Evolutionary conservation across 1,140 invertebrate species (phyloP), one percentile per base, ranked within the genome.

Genomic region (Uloborus diversus): DNA sequence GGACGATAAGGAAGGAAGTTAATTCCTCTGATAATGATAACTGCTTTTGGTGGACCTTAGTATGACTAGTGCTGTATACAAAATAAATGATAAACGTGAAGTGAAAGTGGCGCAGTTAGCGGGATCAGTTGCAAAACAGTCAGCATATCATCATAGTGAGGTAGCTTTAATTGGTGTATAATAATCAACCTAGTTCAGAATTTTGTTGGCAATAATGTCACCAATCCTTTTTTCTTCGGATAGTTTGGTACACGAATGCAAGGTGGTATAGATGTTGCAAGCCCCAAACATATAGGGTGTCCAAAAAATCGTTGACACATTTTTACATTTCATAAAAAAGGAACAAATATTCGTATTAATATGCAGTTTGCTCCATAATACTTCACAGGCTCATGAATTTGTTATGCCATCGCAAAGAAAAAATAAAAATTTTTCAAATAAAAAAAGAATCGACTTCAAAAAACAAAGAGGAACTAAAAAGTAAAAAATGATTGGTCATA

Each of bases 61-160:
- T 98, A 90, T 85, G 95, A 97, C 87, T 99, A 98, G n/a, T n/a
- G n/a, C n/a, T n/a, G n/a, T n/a, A n/a, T n/a, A n/a, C 53, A 99
- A 99, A 87, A 90, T 96, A 84, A 99, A 99, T 84, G 94, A 98
- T 83, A 98, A 97, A 85, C 90, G 93, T 7, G 98, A 99, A 89
- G 91, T 99, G 0, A 99, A 99, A 88, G 98, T 99, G 0, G 97
- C 97, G 0, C 98, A 99, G 86, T 87, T 99, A 83, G 96, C 97
- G 76, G 97, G 97, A 85, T 97, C 96, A 0, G 97, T 99, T 11
- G 96, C 96, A 1, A 97, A 99, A 88, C 91, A 94, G 84, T 98
- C 97, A 0, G 96, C 97, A 0, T 99, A 99, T 85, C 98, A 99
- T 90, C 98, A 99, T 85, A 98, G 98, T 86, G 98, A 99, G 89